Base-by-base conservation (phyloP, 1,140 invertebrate species). In the Drosophila ohnishii region DNA sequence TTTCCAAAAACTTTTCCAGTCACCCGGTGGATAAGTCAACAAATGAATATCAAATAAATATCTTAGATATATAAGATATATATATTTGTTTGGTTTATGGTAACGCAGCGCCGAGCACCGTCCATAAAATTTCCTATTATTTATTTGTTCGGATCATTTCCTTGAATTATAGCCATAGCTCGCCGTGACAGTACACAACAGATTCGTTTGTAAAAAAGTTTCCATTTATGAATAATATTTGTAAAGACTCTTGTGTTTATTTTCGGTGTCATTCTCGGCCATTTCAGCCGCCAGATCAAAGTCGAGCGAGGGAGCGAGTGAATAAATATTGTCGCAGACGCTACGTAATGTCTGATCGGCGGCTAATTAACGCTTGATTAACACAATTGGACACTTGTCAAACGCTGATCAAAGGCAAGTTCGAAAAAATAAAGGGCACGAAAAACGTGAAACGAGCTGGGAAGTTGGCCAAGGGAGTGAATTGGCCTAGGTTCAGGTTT, bases 331-430 rank as follows among this genome's bases (percentile, higher is more conserved):
- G 72, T 80, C 78, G 56, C 66, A 80, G 78, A 67, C 57, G 51
- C 53, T 59, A 83, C 80, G 80, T 77, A 85, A 84, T 55, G 64
- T 63, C 78, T 74, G 63, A 78, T 84, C 81, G 63, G 44, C 13
- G 37, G 37, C 40, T 77, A 70, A 84, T 84, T 84, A 85, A 80
- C 81, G 77, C 81, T 64, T 83, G 71, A 78, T 78, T 78, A 80
- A 66, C 71, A 57, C 61, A 50, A 55, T 71, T 40, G 67, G 72
- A 58, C 47, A 51, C 44, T 45, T 64, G 58, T 56, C 53, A 37
- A 53, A 39, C 25, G 14, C 7, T 14, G 48, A 48, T 65, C 47
- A 42, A 77, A 37, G 47, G n/a, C 37, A 50, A 13, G 32, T 25
- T 34, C 13, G 6, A 5, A 8, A 30, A 71, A 56, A 47, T n/a